These are phyloP conservation scores for Philereme vetulata DNA, from an alignment of 2,888 invertebrate genomes.

Conservation along the genomic window DNA sequence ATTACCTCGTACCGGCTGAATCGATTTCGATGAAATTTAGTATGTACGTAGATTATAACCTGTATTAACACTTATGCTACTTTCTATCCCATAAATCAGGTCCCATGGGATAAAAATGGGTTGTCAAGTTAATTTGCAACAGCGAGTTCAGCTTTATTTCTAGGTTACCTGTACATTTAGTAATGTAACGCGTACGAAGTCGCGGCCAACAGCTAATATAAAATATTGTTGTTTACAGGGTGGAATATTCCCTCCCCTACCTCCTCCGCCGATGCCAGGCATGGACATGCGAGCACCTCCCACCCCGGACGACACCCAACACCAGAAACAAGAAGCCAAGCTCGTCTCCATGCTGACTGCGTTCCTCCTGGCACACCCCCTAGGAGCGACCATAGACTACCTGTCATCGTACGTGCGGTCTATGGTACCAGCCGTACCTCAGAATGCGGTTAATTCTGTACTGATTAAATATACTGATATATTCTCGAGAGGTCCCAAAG, in stretches of 20 bases:
- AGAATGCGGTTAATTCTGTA: slow-evolving; percentile 50
- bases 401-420: slow-evolving; percentile 65
- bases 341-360: slow-evolving; percentile 70
- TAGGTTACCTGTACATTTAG: no score
- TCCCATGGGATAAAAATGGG: no score
- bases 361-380: slow-evolving; percentile 69
- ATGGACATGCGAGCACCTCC: slow-evolving; percentile 44
- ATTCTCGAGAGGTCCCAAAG: slow-evolving; percentile 55
- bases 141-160: no score
- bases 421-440: slow-evolving; percentile 55
- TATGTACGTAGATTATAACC: no score
- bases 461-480: slow-evolving; percentile 61
- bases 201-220: no score
- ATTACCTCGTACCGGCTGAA: no score
- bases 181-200: no score
- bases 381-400: slow-evolving; percentile 66
- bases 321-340: slow-evolving; percentile 55
- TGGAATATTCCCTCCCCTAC: slow-evolving; percentile 44
- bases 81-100: no score
- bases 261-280: slow-evolving; percentile 38
- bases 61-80: no score
- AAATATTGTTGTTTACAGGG: slow-evolving; percentile 9
- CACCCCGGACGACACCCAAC: slow-evolving; percentile 36
- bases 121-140: no score
- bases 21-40: no score